Conservation (phyloP, 2,888 invertebrate genomes). For the Drosophila imparisetae region DNA sequence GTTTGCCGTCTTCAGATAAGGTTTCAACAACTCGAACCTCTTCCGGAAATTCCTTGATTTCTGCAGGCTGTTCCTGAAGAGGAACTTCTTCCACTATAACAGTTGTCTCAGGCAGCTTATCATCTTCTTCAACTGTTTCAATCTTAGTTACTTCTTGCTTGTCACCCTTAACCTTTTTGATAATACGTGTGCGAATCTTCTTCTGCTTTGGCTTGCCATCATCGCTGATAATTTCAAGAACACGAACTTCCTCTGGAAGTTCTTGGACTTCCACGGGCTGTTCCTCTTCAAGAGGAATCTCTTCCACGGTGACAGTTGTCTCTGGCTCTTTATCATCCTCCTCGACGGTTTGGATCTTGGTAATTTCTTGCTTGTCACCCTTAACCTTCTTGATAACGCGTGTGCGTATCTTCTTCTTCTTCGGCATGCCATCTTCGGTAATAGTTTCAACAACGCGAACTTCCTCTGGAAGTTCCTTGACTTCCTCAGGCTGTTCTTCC, state of each 20-base stretch:
- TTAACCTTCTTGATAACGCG: slow-evolving; percentile 68
- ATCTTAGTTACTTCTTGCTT: slow-evolving; percentile 71
- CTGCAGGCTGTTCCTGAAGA: slow-evolving; percentile 36
- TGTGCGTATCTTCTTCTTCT: slow-evolving; percentile 64
- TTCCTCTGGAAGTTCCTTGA: slow-evolving; percentile 60
- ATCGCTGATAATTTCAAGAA: slow-evolving; percentile 55
- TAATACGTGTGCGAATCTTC: slow-evolving; percentile 65
- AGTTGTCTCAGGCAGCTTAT: slow-evolving; percentile 59
- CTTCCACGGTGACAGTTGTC: slow-evolving; percentile 62
- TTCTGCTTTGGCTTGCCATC: slow-evolving; percentile 61
- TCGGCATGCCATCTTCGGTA: slow-evolving; percentile 58
- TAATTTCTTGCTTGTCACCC: slow-evolving; percentile 68
- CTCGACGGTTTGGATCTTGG: slow-evolving; percentile 70
- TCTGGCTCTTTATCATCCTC: slow-evolving; percentile 65
- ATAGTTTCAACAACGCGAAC: slow-evolving; percentile 56
- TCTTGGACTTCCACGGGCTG: slow-evolving; percentile 46
- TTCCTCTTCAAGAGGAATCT: slow-evolving; percentile 49
- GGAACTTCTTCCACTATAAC: slow-evolving; percentile 58
- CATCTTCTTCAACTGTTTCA: slow-evolving; percentile 70
- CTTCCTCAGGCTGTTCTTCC: slow-evolving; percentile 41
- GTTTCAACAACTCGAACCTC: slow-evolving; percentile 58
- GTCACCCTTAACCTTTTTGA: slow-evolving; percentile 69
- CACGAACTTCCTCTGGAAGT: slow-evolving; percentile 63
- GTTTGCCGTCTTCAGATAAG: slow-evolving; percentile 51
- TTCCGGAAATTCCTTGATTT: slow-evolving; percentile 58